Evolutionary conservation across 2,888 invertebrate species (phyloP).

Genomic region (Phortica okadai): DNA sequence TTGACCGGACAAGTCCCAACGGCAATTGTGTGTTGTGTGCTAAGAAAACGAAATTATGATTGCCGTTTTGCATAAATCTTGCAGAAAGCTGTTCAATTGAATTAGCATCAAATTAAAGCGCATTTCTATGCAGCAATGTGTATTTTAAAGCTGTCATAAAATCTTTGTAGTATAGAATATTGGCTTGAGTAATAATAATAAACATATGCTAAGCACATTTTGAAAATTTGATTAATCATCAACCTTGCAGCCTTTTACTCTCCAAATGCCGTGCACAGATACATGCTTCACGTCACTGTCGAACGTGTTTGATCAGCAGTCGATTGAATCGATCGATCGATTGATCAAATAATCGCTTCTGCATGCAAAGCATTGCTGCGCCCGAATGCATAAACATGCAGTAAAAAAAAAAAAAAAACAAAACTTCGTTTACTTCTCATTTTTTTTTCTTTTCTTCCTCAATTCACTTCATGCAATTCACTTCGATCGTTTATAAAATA

Average conservation of each 20-base stretch:
- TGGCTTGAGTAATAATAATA: no score
- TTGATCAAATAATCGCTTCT: not conserved
- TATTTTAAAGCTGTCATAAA: no score
- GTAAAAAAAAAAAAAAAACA: not conserved
- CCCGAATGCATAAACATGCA: not conserved
- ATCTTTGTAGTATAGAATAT: no score
- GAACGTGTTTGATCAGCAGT: not conserved
- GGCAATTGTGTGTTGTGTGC: not conserved
- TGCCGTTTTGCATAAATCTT: not conserved
- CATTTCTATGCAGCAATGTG: not conserved
- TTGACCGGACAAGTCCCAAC: not conserved
- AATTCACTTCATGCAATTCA: not conserved
- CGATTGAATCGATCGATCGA: not conserved
- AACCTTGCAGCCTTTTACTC: not conserved
- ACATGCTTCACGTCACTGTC: not conserved
- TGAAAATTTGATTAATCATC: not conserved
- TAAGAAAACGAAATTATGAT: not conserved
- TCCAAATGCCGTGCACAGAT: no score
- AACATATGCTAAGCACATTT: not conserved
- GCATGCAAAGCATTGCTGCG: not conserved
- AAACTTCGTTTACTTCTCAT: not conserved
- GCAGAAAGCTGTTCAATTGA: not conserved
- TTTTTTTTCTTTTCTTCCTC: not conserved
- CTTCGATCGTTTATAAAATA: not conserved
- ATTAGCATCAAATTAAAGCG: not conserved